Percentiles rank a stretch among this genome's conserved stretches.
Conservation (phyloP, 2,888 invertebrate species). For the Hoplodrina ambigua region DNA sequence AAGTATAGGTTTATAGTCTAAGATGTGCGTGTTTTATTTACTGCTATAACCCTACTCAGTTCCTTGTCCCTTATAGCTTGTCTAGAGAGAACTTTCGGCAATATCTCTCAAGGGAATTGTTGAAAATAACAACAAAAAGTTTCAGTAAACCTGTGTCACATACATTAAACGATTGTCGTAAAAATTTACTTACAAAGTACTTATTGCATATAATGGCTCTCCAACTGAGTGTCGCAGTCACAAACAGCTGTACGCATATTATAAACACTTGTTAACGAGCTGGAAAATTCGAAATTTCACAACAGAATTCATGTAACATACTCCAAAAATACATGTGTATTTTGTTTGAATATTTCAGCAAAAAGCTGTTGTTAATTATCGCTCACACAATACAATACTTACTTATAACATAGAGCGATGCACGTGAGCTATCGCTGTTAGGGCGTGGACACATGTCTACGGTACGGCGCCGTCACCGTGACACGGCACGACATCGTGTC, state of each 20-base stretch:
- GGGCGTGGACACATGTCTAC: too few relatives aligned
- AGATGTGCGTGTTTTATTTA: conserved; percentile 77
- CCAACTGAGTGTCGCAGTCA: conserved; percentile 22
- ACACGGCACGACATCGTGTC: too few relatives aligned
- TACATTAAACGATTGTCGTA: conserved; percentile 7
- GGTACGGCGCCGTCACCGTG: too few relatives aligned
- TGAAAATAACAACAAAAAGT: conserved; percentile 37
- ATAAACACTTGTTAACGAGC: conserved; percentile 24
- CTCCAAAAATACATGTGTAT: background rate
- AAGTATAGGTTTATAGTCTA: conserved; percentile 86
- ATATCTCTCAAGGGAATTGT: background rate
- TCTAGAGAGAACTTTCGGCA: background rate
- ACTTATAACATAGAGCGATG: conserved; percentile 27
- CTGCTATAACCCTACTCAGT: conserved; percentile 3
- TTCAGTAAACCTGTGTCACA: conserved; percentile 12
- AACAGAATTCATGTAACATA: conserved; percentile 11
- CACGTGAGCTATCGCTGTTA: conserved; percentile 32
- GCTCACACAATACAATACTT: conserved; percentile 39
- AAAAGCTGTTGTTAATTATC: conserved; percentile 16
- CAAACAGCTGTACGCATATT: conserved; percentile 27
- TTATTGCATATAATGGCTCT: background rate
- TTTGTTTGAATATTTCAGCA: conserved; percentile 14
- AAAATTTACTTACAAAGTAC: conserved; percentile 22
- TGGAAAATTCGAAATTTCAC: conserved; percentile 24
- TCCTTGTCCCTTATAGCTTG: background rate